These are phyloP conservation scores for Neopipo cinnamomea DNA, from an alignment of 2,113 vertebrate genomes.

Conservation along the genomic window DNA sequence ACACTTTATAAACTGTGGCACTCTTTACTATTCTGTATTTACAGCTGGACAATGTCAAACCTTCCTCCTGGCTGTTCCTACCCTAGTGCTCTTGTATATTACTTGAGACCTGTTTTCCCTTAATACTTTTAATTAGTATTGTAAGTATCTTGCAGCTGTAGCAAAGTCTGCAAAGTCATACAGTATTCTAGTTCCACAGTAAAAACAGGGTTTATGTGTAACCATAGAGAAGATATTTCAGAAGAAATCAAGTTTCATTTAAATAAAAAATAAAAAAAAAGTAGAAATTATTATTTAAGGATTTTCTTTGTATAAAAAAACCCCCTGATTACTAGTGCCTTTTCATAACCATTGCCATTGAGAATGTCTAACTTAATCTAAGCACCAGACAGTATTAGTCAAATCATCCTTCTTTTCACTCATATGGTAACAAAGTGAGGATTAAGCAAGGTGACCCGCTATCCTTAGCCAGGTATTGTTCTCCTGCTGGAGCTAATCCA, in stretches of 20 bases:
- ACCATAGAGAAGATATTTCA: not conserved
- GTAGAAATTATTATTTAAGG: not conserved
- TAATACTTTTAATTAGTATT: not conserved
- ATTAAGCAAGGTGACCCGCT: not conserved
- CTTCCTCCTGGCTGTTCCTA: not conserved
- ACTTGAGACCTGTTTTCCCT: not conserved
- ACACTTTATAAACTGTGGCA: not conserved
- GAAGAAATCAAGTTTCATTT: not conserved
- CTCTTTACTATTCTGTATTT: not conserved
- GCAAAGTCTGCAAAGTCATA: not conserved
- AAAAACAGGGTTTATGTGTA: not conserved
- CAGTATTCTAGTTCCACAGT: not conserved
- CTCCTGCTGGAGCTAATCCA: not conserved
- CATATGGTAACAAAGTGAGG: not conserved
- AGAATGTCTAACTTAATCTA: not conserved
- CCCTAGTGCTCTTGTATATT: not conserved
- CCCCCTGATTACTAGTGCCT: not conserved
- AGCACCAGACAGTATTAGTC: not conserved
- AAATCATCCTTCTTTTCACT: not conserved
- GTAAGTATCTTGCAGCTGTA: not conserved
- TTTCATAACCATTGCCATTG: not conserved
- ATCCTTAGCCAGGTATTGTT: not conserved
- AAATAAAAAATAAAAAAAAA: not conserved
- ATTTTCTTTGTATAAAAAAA: not conserved
- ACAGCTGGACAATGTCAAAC: not conserved